These are phyloP conservation scores for Torymus tubicola DNA, from an alignment of 2,888 invertebrate species.

Conservation along the genomic window DNA sequence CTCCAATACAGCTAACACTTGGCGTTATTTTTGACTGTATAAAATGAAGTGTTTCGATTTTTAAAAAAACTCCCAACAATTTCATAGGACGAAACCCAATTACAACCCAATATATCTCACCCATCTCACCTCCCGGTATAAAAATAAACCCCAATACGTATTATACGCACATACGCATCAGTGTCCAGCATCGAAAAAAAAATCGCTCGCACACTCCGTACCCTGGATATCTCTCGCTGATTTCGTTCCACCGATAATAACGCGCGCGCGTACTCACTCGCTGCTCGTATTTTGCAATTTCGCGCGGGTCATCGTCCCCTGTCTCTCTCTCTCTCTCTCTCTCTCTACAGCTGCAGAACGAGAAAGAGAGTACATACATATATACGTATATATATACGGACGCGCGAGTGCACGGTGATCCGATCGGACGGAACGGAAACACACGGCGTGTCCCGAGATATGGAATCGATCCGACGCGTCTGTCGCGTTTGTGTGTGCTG, in stretches of 20 bases:
- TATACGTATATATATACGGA: neutral
- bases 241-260: constrained; percentile 19
- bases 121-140: neutral
- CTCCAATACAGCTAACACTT: too few species aligned
- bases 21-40: too few species aligned
- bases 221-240: neutral
- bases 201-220: neutral
- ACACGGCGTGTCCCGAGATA: constrained; percentile 32
- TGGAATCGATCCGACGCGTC: constrained; percentile 52
- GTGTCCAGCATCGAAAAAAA: neutral
- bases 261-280: neutral
- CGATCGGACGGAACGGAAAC: constrained; percentile 49
- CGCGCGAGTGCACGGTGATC: constrained; percentile 20
- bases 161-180: too few species aligned
- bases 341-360: neutral
- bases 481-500: too few species aligned
- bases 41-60: too few species aligned
- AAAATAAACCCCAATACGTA: neutral
- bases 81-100: too few species aligned
- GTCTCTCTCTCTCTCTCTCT: neutral
- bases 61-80: too few species aligned
- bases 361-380: neutral
- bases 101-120: too few species aligned
- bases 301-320: neutral
- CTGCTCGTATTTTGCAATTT: neutral